These are phyloP conservation scores for Dione juno DNA, from an alignment of 2,888 invertebrate genomes.

Conservation along the genomic window DNA sequence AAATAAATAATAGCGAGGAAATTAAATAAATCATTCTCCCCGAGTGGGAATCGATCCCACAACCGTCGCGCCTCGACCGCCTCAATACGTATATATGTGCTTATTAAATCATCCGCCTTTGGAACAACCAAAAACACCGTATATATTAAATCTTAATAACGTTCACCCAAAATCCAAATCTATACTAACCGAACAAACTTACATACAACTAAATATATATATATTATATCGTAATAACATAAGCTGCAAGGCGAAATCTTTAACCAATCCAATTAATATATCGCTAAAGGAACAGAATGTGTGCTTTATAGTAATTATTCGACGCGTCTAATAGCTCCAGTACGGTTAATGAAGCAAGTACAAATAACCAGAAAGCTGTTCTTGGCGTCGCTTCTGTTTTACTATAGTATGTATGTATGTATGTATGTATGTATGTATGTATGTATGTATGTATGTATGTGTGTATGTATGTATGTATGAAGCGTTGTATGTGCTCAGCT, in stretches of 20 bases:
- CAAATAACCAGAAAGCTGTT: conserved; percentile 31
- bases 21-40: too few relatives aligned
- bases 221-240: not conserved
- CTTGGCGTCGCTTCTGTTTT: conserved; percentile 14
- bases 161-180: too few relatives aligned
- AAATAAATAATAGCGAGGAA: too few relatives aligned
- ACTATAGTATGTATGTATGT: not conserved
- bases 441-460: not conserved
- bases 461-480: not conserved
- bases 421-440: not conserved
- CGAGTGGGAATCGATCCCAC: too few relatives aligned
- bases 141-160: too few relatives aligned
- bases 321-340: conserved; percentile 43
- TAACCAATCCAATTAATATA: conserved; percentile 31
- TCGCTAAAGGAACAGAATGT: conserved; percentile 14
- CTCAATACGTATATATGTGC: too few relatives aligned
- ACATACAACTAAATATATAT: not conserved
- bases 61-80: too few relatives aligned
- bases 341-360: conserved; percentile 43
- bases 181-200: too few relatives aligned
- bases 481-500: not conserved
- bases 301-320: conserved; percentile 40
- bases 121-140: too few relatives aligned
- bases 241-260: conserved; percentile 15
- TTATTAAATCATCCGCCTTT: too few relatives aligned